Evolutionary conservation across 2,113 vertebrate genomes (phyloP).

Genomic region (Daboia siamensis): DNA sequence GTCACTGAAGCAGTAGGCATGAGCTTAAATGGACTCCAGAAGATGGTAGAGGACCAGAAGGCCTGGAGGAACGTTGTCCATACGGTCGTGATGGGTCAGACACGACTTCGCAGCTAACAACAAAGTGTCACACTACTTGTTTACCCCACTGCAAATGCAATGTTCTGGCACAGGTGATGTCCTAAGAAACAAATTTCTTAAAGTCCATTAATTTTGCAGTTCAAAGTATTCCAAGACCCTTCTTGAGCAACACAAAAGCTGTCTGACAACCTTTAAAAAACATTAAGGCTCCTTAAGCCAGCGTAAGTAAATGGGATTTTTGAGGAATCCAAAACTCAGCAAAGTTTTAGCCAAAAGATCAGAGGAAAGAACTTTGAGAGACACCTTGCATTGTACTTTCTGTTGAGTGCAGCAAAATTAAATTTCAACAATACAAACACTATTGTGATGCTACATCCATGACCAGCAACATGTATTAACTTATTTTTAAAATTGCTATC

Average conservation of each 20-base stretch:
- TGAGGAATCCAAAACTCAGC: constrained; percentile 54
- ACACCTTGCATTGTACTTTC: constrained; percentile 7
- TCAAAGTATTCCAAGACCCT: constrained; percentile 68
- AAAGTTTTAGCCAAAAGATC: constrained; percentile 54
- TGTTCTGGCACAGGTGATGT: constrained; percentile 75
- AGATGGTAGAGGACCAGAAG: no score
- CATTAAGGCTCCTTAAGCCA: constrained; percentile 54
- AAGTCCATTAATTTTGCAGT: constrained; percentile 62
- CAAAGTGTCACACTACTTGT: constrained; percentile 41
- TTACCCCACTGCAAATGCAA: constrained; percentile 68
- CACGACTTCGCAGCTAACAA: no score
- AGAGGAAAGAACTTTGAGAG: constrained; percentile 27
- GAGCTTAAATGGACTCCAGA: no score
- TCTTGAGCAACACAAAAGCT: constrained; percentile 66
- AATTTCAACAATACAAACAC: neutral
- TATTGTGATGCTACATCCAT: neutral
- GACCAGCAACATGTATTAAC: neutral
- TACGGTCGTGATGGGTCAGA: no score
- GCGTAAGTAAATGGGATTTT: constrained; percentile 64
- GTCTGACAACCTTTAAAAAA: constrained; percentile 57
- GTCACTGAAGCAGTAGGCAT: no score
- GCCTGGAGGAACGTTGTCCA: no score
- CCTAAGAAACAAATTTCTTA: constrained; percentile 62
- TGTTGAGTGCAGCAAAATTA: neutral
- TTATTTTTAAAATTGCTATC: neutral